Percentiles rank a stretch among this genome's conserved stretches.
phyloP scores from a whole-genome alignment of 2,888 invertebrate genomes.

The Erebia epiphron region DNA sequence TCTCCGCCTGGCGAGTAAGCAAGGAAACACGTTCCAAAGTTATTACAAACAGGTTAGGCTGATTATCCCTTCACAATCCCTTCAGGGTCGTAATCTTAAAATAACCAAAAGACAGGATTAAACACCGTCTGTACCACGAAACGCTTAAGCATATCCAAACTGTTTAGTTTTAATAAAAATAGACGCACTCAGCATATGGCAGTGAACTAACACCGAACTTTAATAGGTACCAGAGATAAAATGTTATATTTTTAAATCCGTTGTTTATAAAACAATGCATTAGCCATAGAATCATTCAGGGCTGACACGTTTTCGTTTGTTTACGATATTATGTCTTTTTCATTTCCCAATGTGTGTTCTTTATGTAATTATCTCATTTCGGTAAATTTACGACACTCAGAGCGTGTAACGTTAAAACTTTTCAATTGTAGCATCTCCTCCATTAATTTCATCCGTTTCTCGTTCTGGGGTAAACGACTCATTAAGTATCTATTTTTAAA shows the following conservation, averaged over 20 bases:
- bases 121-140: constrained; percentile 62
- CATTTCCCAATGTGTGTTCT: constrained; percentile 35
- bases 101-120: constrained; percentile 64
- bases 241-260: constrained; percentile 49
- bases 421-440: constrained; percentile 24
- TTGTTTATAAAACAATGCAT: constrained; percentile 76
- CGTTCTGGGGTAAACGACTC: constrained; percentile 39
- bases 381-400: constrained; percentile 36
- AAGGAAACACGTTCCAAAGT: constrained; percentile 43
- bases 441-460: constrained; percentile 33
- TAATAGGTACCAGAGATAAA: constrained; percentile 37
- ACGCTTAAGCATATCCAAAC: constrained; percentile 63
- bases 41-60: constrained; percentile 47
- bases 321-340: constrained; percentile 37
- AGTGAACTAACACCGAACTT: constrained; percentile 38
- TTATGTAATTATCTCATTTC: constrained; percentile 37
- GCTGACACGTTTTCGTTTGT: constrained; percentile 47
- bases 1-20: constrained; percentile 23
- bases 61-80: constrained; percentile 56
- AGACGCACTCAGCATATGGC: constrained; percentile 62
- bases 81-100: constrained; percentile 55
- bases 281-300: constrained; percentile 50
- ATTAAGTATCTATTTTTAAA: constrained; percentile 44
- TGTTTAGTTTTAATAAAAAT: constrained; percentile 71
- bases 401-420: constrained; percentile 31